Evolutionary conservation across 2,113 vertebrate genomes (phyloP), one percentile per base, ranked within the genome.

Genomic region (Conger conger): DNA sequence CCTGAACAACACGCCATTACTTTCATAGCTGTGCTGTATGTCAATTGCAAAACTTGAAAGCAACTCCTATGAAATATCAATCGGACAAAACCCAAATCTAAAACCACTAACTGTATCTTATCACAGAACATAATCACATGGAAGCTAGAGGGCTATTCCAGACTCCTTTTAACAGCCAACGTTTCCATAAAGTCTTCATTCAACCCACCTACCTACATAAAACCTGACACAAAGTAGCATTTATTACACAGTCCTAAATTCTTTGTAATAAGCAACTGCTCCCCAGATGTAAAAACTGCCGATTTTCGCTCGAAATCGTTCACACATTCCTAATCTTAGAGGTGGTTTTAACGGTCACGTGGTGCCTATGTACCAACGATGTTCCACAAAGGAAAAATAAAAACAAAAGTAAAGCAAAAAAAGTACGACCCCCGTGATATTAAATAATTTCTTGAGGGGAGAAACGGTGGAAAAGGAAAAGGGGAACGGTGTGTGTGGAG

Each of bases 401-500:
- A 63, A 30, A 73, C 68, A 30, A 73, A n/a, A 73, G n/a, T 33
- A 73, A 73, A 73, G 15, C 60, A 63, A 73, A 73, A 73, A 33
- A 73, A 33, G 68, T 73, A 73, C 13, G n/a, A 33, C n/a, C 68
- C 68, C n/a, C n/a, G 9, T 73, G 68, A 73, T 33, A 73, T 73
- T 33, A 73, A 73, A 33, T 6, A n/a, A 73, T 73, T 73, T 73
- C 68, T 73, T 73, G 68, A 73, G n/a, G 68, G 68, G 4, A 73
- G 68, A 73, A n/a, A 73, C 13, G 68, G 4, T n/a, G n/a, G 27
- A 33, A 73, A 27, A 73, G 8, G n/a, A 33, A 30, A 73, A 73
- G 68, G 63, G 68, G 68, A 33, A 73, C 27, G 13, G 82, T 86
- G 88, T 90, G 85, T 88, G 88, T 89, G 92, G 91, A 89, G 79